These are phyloP conservation scores for Anolis sagrei DNA, from an alignment of 2,113 vertebrate genomes.

Conservation along the genomic window DNA sequence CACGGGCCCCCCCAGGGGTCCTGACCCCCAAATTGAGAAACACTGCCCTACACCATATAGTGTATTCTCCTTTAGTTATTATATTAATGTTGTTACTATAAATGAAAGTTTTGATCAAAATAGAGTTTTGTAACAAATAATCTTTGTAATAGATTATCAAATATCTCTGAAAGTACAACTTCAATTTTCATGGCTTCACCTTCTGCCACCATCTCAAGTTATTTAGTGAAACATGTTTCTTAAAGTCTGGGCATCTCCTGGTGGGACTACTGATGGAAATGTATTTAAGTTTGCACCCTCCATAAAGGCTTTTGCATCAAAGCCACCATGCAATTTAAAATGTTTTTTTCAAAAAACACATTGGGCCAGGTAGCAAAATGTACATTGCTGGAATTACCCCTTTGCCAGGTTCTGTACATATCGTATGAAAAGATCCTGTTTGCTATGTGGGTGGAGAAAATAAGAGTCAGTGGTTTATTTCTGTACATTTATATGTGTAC, in stretches of 20 bases:
- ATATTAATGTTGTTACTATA: neutral
- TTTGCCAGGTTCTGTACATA: neutral
- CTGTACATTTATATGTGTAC: neutral
- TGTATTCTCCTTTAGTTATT: neutral
- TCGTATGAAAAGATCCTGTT: neutral
- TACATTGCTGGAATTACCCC: neutral
- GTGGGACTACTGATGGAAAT: constrained; percentile 23
- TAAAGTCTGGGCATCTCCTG: constrained; percentile 53
- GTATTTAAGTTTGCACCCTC: constrained; percentile 7
- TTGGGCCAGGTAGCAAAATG: neutral
- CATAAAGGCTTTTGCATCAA: constrained; percentile 43
- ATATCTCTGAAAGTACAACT: constrained; percentile 1
- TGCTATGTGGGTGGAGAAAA: constrained; percentile 23
- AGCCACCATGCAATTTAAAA: constrained; percentile 33
- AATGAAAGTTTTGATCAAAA: neutral
- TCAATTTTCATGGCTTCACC: constrained; percentile 45
- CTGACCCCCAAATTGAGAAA: too few species aligned
- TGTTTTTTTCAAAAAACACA: constrained; percentile 1
- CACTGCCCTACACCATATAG: neutral
- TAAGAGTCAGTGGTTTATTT: neutral
- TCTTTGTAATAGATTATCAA: neutral
- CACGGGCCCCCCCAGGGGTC: too few species aligned
- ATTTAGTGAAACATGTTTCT: constrained; percentile 60
- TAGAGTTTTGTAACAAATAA: constrained; percentile 11
- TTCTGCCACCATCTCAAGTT: constrained; percentile 33